Percentiles rank a stretch among this genome's conserved stretches.
These are phyloP conservation scores for Tachina grossa DNA, from an alignment of 2,888 invertebrate species.

Conservation along the genomic window DNA sequence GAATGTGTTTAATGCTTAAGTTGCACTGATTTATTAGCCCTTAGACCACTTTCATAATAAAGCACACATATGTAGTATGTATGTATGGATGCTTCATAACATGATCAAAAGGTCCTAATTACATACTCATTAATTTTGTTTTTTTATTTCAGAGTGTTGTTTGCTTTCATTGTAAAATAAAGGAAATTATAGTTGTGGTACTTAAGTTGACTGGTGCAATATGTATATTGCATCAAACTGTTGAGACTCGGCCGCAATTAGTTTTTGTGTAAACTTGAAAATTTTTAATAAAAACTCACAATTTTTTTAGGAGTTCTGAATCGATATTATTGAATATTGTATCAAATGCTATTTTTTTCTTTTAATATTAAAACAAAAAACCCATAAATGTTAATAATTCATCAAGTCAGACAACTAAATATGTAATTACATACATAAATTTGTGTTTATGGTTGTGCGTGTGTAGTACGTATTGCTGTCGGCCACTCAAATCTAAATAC, in stretches of 20 bases:
- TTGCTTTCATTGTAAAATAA: neutral
- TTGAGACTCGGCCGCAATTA: neutral
- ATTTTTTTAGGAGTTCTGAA: neutral
- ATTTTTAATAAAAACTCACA: neutral
- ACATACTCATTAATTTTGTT: too few relatives aligned
- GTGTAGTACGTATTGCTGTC: conserved; percentile 19
- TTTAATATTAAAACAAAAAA: conserved; percentile 8
- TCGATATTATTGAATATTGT: neutral
- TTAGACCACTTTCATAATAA: too few relatives aligned
- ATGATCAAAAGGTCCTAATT: too few relatives aligned
- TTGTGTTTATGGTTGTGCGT: neutral
- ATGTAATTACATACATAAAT: neutral
- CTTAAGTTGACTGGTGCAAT: too few relatives aligned
- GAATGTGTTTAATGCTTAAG: too few relatives aligned
- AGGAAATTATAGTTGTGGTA: too few relatives aligned
- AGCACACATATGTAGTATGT: too few relatives aligned
- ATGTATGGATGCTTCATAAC: neutral
- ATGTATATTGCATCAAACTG: too few relatives aligned
- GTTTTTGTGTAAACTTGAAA: neutral
- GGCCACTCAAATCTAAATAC: conserved; percentile 56
- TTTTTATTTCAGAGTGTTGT: too few relatives aligned
- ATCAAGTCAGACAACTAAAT: conserved; percentile 35
- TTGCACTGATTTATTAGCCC: too few relatives aligned
- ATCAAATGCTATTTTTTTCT: neutral
- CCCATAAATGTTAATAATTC: conserved; percentile 26